A percentile compares a stretch with the other conserved stretches of the same genome.
Conservation (phyloP, 1,140 invertebrate genomes). For the Drosophila grimshawi region DNA sequence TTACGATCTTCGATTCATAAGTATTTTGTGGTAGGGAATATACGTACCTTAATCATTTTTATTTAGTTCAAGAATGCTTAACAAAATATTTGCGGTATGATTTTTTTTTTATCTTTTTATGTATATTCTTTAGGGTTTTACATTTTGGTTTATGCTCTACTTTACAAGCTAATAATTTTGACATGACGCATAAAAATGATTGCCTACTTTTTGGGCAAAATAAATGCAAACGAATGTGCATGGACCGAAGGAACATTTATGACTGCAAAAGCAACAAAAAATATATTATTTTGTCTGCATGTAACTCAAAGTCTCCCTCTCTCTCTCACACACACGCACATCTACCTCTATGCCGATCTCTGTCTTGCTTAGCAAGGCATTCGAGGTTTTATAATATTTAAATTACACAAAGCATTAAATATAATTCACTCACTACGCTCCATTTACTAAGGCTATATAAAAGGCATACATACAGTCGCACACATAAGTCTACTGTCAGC, state of each 20-base stretch:
- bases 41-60: no score
- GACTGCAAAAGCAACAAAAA: conserved; percentile 50
- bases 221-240: conserved; percentile 32
- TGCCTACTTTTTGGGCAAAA: conserved; percentile 51
- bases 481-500: conserved; percentile 38
- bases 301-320: neutral
- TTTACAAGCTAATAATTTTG: conserved; percentile 19
- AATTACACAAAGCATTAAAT: conserved; percentile 83
- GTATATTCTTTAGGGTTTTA: neutral
- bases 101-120: neutral
- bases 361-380: conserved; percentile 43
- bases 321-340: no score
- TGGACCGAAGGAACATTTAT: conserved; percentile 43
- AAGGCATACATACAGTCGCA: conserved; percentile 26
- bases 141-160: conserved; percentile 7
- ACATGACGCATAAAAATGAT: conserved; percentile 47
- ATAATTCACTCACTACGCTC: conserved; percentile 81
- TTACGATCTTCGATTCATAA: neutral
- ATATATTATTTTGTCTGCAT: conserved; percentile 57
- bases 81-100: neutral
- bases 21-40: no score
- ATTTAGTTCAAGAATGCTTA: neutral
- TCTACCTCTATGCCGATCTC: conserved; percentile 6
- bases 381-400: conserved; percentile 78
- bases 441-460: conserved; percentile 78